These are phyloP conservation scores for Sciurus vulgaris DNA, from an alignment of 2,797 vertebrate species.

Conservation along the genomic window DNA sequence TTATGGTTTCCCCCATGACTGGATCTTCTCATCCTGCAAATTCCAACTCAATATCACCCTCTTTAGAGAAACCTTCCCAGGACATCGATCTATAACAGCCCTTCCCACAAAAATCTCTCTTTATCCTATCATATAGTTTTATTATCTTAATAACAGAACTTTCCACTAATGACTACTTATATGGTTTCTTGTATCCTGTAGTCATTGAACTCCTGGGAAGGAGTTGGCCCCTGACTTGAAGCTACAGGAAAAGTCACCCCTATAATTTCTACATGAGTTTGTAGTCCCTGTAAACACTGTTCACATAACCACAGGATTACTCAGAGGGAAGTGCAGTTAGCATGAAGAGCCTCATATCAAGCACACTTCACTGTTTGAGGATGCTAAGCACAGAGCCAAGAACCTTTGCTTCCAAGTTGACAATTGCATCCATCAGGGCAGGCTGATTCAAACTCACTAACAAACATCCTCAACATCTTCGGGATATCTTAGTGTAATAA, in stretches of 20 bases:
- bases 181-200: not conserved
- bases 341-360: not conserved
- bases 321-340: not conserved
- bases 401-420: not conserved
- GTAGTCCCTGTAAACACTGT: not conserved
- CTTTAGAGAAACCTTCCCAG: not conserved
- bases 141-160: conserved; percentile 25
- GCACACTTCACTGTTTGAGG: not conserved
- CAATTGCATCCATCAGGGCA: not conserved
- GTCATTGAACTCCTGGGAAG: not conserved
- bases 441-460: too few species aligned
- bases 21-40: not conserved
- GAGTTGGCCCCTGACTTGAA: not conserved
- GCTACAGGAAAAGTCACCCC: not conserved
- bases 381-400: not conserved
- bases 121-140: not conserved
- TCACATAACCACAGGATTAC: not conserved
- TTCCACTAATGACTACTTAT: not conserved
- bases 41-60: not conserved
- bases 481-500: not conserved
- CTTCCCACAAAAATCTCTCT: not conserved
- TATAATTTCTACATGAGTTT: not conserved
- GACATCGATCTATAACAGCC: not conserved
- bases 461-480: not conserved
- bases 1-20: not conserved